Evolutionary conservation across 2,113 vertebrate genomes (phyloP).

Genomic region (Brachypteracias leptosomus): DNA sequence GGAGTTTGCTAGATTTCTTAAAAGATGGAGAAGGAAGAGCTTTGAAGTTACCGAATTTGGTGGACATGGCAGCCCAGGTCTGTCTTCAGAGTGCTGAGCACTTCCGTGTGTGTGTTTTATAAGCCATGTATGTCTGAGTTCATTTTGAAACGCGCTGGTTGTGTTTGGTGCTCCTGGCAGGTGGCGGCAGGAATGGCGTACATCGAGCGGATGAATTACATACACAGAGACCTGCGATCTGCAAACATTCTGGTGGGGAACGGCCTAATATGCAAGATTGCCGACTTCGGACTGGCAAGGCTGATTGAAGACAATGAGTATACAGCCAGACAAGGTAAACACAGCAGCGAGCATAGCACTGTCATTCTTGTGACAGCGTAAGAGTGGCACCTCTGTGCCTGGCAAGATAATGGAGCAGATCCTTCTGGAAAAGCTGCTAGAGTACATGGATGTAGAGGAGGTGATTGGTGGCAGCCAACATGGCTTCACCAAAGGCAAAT

Average conservation of each 20-base stretch:
- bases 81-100: neutral
- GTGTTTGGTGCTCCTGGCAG: conserved; percentile 53
- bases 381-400: no score
- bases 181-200: conserved; percentile 96
- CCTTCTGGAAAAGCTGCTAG: no score
- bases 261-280: conserved; percentile 95
- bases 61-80: conserved; percentile 98
- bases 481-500: no score
- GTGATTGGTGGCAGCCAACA: no score
- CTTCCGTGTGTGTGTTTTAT: neutral
- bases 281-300: conserved; percentile 93
- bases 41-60: conserved; percentile 92
- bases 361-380: neutral
- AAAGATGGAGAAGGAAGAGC: conserved; percentile 90
- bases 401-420: no score
- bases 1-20: conserved; percentile 94
- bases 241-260: conserved; percentile 97
- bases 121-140: rapidly evolving
- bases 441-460: no score
- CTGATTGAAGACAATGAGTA: conserved; percentile 98
- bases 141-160: neutral
- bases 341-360: neutral
- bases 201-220: conserved; percentile 99
- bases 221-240: conserved; percentile 94
- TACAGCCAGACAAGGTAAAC: conserved; percentile 93